Evolutionary conservation across 2,113 vertebrate species (phyloP).

Genomic region (Antennarius striatus): DNA sequence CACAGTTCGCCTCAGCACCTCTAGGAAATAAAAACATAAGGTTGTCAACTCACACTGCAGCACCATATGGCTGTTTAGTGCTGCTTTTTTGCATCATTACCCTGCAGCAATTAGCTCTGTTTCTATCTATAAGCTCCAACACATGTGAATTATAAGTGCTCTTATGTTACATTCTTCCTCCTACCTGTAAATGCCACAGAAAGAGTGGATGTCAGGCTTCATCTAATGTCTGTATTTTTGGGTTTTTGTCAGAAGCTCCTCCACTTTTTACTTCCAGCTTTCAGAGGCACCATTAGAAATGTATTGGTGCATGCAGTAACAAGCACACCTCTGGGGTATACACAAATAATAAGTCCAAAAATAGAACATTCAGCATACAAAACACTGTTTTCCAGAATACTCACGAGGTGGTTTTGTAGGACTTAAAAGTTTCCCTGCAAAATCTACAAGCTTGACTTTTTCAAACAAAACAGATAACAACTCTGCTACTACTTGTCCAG

Average conservation of each 20-base stretch:
- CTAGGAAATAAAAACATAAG: slow-evolving; percentile 21
- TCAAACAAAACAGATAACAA: background rate
- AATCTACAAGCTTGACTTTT: slow-evolving; percentile 3
- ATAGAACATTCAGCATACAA: slow-evolving; percentile 5
- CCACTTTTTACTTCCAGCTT: background rate
- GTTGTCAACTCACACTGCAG: slow-evolving; percentile 8
- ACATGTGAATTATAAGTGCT: slow-evolving; percentile 20
- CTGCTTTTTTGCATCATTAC: slow-evolving; percentile 34
- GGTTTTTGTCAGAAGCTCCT: no score
- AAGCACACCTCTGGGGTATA: slow-evolving; percentile 2
- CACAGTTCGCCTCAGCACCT: slow-evolving; percentile 14
- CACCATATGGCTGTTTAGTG: slow-evolving; percentile 49
- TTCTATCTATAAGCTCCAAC: slow-evolving; percentile 3
- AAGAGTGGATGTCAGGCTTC: background rate
- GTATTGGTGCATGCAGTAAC: slow-evolving; percentile 5
- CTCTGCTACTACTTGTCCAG: background rate
- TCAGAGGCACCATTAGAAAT: background rate
- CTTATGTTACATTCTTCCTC: background rate
- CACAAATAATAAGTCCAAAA: slow-evolving; percentile 8
- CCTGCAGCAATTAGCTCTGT: slow-evolving; percentile 17
- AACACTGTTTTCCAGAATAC: slow-evolving; percentile 11
- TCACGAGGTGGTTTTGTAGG: background rate
- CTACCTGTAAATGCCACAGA: background rate
- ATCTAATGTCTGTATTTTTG: no score
- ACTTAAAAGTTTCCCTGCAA: background rate